Evolutionary conservation across 2,797 vertebrate genomes (phyloP).

Genomic region (Ptychadena robeensis): DNA sequence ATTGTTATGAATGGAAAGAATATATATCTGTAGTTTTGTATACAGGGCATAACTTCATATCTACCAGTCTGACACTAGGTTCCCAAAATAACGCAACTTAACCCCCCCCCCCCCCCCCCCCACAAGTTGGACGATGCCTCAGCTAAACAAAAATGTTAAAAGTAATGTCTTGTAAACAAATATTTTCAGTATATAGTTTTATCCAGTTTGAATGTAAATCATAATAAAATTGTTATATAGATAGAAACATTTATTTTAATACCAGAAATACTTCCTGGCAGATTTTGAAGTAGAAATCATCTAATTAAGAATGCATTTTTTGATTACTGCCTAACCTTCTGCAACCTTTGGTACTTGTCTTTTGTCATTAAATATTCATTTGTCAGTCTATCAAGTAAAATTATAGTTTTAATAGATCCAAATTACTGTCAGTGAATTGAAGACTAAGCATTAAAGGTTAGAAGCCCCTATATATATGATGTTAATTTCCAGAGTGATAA

Average conservation of each 20-base stretch:
- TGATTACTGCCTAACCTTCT: slow-evolving; percentile 75
- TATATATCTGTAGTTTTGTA: too few species aligned
- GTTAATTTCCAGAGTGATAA: background rate
- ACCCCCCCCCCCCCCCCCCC: too few species aligned
- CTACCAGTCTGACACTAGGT: too few species aligned
- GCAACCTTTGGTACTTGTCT: slow-evolving; percentile 73
- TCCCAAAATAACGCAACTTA: too few species aligned
- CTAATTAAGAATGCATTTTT: slow-evolving; percentile 75
- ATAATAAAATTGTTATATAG: background rate
- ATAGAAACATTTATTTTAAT: background rate
- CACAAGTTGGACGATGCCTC: too few species aligned
- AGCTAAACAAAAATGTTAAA: too few species aligned
- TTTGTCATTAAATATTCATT: slow-evolving; percentile 73
- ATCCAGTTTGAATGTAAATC: background rate
- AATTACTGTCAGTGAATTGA: slow-evolving; percentile 68
- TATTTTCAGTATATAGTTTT: background rate
- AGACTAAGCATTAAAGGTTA: slow-evolving; percentile 58
- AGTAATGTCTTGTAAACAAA: too few species aligned
- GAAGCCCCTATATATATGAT: slow-evolving; percentile 56
- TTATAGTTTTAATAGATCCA: slow-evolving; percentile 62
- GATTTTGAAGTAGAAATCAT: slow-evolving; percentile 67
- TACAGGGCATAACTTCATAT: too few species aligned
- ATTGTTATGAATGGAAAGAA: too few species aligned
- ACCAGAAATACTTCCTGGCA: slow-evolving; percentile 62
- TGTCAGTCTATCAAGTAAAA: slow-evolving; percentile 68